Conservation (phyloP, 2,888 invertebrate species). For the Bugulina stolonifera region DNA sequence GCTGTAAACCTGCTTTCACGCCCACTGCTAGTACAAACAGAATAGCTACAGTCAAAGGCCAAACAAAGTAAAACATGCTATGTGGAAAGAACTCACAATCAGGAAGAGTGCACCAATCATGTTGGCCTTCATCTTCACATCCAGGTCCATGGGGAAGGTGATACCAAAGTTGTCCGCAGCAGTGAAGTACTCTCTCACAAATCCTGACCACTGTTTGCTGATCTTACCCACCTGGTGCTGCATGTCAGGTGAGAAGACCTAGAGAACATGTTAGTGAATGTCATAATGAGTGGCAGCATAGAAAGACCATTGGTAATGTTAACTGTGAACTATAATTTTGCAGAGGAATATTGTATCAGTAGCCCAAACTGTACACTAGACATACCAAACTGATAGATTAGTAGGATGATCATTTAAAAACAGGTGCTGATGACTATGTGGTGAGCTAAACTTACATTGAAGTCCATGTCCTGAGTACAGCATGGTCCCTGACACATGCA, state of each 20-base stretch:
- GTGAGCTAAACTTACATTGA: constrained; percentile 40
- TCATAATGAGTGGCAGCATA: too few relatives aligned
- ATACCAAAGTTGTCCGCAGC: constrained; percentile 79
- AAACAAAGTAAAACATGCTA: background rate
- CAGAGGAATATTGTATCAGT: too few relatives aligned
- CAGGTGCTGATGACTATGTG: too few relatives aligned
- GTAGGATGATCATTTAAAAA: too few relatives aligned
- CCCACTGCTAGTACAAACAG: too few relatives aligned
- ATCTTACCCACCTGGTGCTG: constrained; percentile 65
- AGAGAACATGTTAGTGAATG: too few relatives aligned
- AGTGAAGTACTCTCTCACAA: constrained; percentile 70
- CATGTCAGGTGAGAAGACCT: constrained; percentile 28
- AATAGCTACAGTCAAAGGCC: background rate
- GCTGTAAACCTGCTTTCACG: too few relatives aligned
- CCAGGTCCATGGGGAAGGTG: constrained; percentile 56
- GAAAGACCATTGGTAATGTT: too few relatives aligned
- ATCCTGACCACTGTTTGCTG: constrained; percentile 77
- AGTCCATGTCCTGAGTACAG: constrained; percentile 44
- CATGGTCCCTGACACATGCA: constrained; percentile 46
- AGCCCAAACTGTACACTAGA: too few relatives aligned
- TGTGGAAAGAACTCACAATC: constrained; percentile 34
- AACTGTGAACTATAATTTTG: too few relatives aligned
- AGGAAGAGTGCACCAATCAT: constrained; percentile 42
- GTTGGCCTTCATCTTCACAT: constrained; percentile 42
- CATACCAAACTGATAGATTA: too few relatives aligned